Evolutionary conservation across 2,888 invertebrate genomes (phyloP), one percentile per base, ranked within the genome.

Genomic region (Rhogogaster chlorosoma): DNA sequence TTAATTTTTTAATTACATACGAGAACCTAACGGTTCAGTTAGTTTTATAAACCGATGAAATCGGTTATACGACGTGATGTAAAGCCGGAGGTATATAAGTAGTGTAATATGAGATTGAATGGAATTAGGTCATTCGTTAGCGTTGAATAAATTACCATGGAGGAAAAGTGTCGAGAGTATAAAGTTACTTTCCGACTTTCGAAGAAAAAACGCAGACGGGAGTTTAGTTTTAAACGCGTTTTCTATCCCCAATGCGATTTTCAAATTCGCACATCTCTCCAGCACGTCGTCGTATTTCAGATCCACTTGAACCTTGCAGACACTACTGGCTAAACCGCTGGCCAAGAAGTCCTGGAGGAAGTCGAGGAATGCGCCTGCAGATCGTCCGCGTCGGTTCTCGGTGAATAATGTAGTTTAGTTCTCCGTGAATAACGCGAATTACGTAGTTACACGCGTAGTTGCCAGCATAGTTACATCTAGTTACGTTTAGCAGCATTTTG

Each of bases 341-440:
- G 53, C 49, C 77, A 77, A 77, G 61, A 80, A 80, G 80, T 80
- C 57, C 80, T 38, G 12, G 22, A 49, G 45, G 83, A 83, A 83
- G 83, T 64, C 83, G 49, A 83, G 83, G 83, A 83, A 83, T 83
- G 38, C 67, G 22, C 38, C 42, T n/a, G n/a, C n/a, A 53, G 77
- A 77, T 77, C 77, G 77, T 53, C 77, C 26, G 67, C 18, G 64
- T 83, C 67, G 67, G 67, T 83, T 83, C n/a, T 9, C 64, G 45
- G 83, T 83, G 83, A 83, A 83, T 83, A 83, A 83, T 83, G 83
- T 70, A 83, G 67, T 83, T 83, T 83, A 83, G 64, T 67, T 83
- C 64, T 61, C 67, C 45, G 57, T 80, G 83, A 83, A 83, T 83
- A 67, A 70, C 83, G 67, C 67, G 83, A 83, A 83, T 83, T 83